Conservation (phyloP, 2,888 invertebrate genomes). For the Caenorhabditis zanzibari region DNA sequence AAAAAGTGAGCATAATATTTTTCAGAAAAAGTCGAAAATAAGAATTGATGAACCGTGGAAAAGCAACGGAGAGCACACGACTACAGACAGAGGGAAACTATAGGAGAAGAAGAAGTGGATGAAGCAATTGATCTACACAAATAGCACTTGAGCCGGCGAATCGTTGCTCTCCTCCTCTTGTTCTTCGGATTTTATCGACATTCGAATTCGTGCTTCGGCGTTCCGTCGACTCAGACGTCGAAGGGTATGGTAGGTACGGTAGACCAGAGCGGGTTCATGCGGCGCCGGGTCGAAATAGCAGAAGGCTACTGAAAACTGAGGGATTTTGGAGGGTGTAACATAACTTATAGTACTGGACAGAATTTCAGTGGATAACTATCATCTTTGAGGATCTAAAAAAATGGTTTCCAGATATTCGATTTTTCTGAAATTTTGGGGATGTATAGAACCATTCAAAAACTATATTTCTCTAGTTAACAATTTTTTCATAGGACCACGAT, state of each 20-base stretch:
- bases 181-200: slow-evolving; percentile 69
- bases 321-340: background rate
- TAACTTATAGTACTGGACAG: too few relatives aligned
- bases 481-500: too few relatives aligned
- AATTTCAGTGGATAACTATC: too few relatives aligned
- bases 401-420: too few relatives aligned
- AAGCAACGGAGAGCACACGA: slow-evolving; percentile 30
- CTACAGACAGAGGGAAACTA: slow-evolving; percentile 32
- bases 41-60: background rate
- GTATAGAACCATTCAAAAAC: too few relatives aligned
- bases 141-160: slow-evolving; percentile 71
- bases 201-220: slow-evolving; percentile 62
- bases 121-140: slow-evolving; percentile 60
- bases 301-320: slow-evolving; percentile 72
- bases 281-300: slow-evolving; percentile 77
- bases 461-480: too few relatives aligned
- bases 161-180: slow-evolving; percentile 67
- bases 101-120: slow-evolving; percentile 31
- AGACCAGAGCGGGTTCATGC: slow-evolving; percentile 68
- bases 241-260: slow-evolving; percentile 68
- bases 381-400: too few relatives aligned
- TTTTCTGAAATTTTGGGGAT: too few relatives aligned
- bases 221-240: slow-evolving; percentile 63
- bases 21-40: background rate
- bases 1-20: background rate